Evolutionary conservation across 2,888 invertebrate genomes (phyloP).

Genomic region (Tipula confusa): DNA sequence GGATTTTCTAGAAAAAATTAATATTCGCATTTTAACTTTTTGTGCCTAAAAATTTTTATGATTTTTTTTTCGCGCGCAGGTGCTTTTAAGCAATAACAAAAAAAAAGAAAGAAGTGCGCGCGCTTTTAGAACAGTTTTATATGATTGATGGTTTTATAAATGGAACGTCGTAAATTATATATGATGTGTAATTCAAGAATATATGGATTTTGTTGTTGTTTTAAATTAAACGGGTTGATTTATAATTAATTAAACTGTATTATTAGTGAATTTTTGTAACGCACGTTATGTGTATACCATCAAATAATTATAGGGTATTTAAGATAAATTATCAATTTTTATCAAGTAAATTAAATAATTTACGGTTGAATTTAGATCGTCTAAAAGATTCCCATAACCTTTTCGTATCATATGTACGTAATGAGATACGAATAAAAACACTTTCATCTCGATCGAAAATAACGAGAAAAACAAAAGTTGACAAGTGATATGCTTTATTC

Average conservation of each 20-base stretch:
- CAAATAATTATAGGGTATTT: neutral
- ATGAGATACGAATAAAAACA: too few relatives aligned
- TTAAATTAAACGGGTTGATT: neutral
- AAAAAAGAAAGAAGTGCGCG: neutral
- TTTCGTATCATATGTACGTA: neutral
- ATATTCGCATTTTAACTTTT: neutral
- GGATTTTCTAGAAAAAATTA: neutral
- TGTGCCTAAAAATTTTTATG: neutral
- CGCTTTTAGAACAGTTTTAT: neutral
- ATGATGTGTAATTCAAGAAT: neutral
- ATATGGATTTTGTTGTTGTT: neutral
- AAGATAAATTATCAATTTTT: neutral
- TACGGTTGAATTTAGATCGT: neutral
- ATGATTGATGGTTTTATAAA: slow-evolving; percentile 9
- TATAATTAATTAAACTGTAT: slow-evolving; percentile 8
- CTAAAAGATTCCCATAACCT: neutral
- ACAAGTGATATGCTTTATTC: slow-evolving; percentile 12
- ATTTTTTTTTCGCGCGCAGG: neutral
- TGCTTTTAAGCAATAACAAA: neutral
- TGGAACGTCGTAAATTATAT: neutral
- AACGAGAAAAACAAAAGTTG: neutral
- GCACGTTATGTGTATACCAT: neutral
- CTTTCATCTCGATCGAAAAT: too few relatives aligned
- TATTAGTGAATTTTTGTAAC: slow-evolving; percentile 14
- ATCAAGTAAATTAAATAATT: neutral